Base-by-base conservation (phyloP, 2,797 vertebrate genomes). In the Mormyrus proboscirostris region DNA sequence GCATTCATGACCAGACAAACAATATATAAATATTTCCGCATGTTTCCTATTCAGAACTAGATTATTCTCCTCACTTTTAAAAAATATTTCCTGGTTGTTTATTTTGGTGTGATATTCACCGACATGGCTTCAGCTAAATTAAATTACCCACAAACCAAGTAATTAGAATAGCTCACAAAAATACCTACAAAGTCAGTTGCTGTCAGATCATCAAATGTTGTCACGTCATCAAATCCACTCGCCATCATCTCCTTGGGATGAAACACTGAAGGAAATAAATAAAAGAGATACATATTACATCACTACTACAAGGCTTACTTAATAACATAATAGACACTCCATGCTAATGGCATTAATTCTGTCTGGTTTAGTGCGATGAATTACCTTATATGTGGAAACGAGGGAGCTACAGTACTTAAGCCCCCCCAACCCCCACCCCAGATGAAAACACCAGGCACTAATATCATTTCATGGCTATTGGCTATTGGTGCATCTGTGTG, bases 231-330 rank as follows among this genome's bases (percentile, higher is more conserved):
- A 41, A 44, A 2, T 25, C 3, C 79, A 50, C 10, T 69, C 19
- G 88, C 19, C 88, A 89, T 85, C 88, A 86, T 85, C 12, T 53
- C 49, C 83, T 29, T 69, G 25, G 25, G 29, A 49, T 73, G 76
- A n/a, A 89, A 59, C 50, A 89, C 47, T 29, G 55, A 69, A 14
- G 41, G 19, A 88, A 38, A 50, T 9, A 19, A 6, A 79, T 53
- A 25, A 51, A 51, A 86, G 4, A 51, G 3, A 88, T 41, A 82
- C 33, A 86, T n/a, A 86, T 33, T 53, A 25, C 47, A 86, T 33
- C 49, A 50, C 19, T 44, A 82, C 8, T 82, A 9, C 9, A 47
- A 82, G 41, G 19, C 76, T 82, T 82, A 47, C 7, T 62, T 62
- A 62, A 44, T 6, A 22, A 47, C 41, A 47, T 47, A 47, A 22